A percentile compares a stretch with the other conserved stretches of the same genome.
Evolutionary conservation across 2,113 vertebrate species (phyloP).

Genomic region (Orthonyx spaldingii): DNA sequence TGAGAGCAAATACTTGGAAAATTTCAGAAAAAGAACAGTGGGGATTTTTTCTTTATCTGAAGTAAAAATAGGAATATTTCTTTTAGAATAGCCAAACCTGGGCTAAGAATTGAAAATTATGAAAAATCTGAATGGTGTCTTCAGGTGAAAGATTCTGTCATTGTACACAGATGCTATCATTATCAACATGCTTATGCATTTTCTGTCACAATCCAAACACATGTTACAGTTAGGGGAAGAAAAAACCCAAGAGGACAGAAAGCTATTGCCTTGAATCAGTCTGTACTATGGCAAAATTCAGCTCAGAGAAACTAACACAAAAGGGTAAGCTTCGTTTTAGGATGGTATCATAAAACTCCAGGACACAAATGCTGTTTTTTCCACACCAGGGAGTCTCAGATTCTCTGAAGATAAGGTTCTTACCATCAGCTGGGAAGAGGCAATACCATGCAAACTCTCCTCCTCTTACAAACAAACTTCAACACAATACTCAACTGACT

Average conservation of each 20-base stretch:
- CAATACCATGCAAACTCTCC: neutral
- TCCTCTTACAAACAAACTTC: neutral
- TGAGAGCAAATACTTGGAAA: neutral
- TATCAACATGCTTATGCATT: neutral
- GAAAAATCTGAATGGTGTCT: neutral
- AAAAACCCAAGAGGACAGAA: neutral
- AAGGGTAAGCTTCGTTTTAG: neutral
- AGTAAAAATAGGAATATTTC: neutral
- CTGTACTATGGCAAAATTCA: neutral
- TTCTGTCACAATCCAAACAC: neutral
- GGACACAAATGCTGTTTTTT: neutral
- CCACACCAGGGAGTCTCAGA: neutral
- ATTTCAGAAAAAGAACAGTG: neutral
- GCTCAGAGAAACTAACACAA: neutral
- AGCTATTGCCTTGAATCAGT: neutral
- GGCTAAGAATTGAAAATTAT: neutral
- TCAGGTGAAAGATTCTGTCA: neutral
- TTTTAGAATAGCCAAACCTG: neutral
- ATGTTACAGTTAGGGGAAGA: accelerated
- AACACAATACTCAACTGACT: neutral
- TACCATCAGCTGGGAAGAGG: neutral
- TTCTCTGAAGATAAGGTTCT: neutral
- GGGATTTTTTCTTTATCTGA: neutral
- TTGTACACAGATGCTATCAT: neutral
- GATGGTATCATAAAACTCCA: neutral